Percentiles rank a stretch among this genome's conserved stretches.
Conservation (phyloP, 2,797 vertebrate genomes). For the Dryobates pubescens region DNA sequence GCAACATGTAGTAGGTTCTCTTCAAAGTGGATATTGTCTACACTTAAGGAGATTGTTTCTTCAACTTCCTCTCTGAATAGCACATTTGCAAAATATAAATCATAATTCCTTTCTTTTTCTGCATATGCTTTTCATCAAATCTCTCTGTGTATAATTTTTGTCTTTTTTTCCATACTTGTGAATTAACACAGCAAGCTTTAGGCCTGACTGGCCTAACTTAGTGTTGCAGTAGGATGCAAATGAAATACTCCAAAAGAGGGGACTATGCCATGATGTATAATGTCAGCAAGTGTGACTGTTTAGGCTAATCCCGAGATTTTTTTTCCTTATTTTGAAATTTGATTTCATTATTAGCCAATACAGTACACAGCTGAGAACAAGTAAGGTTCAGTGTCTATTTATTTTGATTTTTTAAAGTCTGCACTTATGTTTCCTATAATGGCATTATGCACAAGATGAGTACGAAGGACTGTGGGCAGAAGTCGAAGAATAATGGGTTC, state of each 20-base stretch:
- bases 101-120: neutral
- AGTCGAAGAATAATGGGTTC: neutral
- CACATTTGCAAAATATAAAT: neutral
- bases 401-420: neutral
- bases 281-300: neutral
- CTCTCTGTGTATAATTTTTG: neutral
- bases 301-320: neutral
- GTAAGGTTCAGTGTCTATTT: neutral
- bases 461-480: neutral
- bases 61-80: neutral
- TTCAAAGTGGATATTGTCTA: neutral
- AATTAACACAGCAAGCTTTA: neutral
- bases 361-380: neutral
- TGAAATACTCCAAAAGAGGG: neutral
- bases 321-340: neutral
- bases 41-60: neutral
- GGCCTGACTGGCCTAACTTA: neutral
- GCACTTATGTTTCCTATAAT: neutral
- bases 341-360: neutral
- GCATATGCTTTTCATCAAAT: neutral
- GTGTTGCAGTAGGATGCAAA: neutral
- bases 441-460: fast-evolving
- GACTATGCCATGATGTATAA: neutral
- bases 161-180: neutral
- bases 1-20: neutral